A percentile compares a stretch with the other conserved stretches of the same genome.
These are phyloP conservation scores for Siniperca undulata DNA, from an alignment of 2,797 vertebrate species.

Conservation along the genomic window DNA sequence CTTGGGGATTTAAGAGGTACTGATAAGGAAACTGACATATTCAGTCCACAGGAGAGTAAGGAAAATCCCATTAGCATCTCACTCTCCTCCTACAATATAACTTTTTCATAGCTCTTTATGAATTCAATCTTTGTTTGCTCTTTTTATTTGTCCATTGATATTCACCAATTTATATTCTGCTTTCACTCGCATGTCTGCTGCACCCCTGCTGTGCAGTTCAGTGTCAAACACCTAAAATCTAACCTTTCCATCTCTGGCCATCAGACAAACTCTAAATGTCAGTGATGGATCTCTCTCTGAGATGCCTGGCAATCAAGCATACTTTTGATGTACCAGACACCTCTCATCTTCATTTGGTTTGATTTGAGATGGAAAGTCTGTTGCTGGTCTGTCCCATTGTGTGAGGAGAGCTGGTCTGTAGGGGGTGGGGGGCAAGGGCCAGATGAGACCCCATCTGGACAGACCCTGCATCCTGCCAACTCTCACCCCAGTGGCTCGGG, in stretches of 20 bases:
- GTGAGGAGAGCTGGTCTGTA: constrained; percentile 44
- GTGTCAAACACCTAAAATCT: constrained; percentile 76
- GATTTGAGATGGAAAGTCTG: constrained; percentile 60
- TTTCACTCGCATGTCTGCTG: constrained; percentile 13
- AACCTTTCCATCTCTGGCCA: constrained; percentile 80
- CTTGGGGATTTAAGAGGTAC: constrained; percentile 48
- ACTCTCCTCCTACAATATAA: constrained; percentile 27
- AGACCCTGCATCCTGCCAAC: constrained; percentile 75
- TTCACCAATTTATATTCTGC: constrained; percentile 51
- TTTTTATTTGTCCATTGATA: constrained; percentile 45
- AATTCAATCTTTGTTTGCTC: constrained; percentile 41
- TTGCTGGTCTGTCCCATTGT: constrained; percentile 57
- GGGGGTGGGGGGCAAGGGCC: constrained; percentile 39
- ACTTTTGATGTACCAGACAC: constrained; percentile 73
- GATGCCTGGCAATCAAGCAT: constrained; percentile 66
- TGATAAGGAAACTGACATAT: constrained; percentile 62
- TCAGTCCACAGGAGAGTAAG: constrained; percentile 40
- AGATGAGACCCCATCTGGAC: constrained; percentile 85
- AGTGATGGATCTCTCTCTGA: constrained; percentile 72
- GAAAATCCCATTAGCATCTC: constrained; percentile 62
- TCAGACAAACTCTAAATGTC: constrained; percentile 82
- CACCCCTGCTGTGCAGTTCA: constrained; percentile 60
- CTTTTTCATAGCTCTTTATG: constrained; percentile 30
- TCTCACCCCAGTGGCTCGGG: constrained; percentile 70
- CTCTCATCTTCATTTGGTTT: constrained; percentile 72